Conservation (phyloP, 2,888 invertebrate species). For the Tiphia femorata region DNA sequence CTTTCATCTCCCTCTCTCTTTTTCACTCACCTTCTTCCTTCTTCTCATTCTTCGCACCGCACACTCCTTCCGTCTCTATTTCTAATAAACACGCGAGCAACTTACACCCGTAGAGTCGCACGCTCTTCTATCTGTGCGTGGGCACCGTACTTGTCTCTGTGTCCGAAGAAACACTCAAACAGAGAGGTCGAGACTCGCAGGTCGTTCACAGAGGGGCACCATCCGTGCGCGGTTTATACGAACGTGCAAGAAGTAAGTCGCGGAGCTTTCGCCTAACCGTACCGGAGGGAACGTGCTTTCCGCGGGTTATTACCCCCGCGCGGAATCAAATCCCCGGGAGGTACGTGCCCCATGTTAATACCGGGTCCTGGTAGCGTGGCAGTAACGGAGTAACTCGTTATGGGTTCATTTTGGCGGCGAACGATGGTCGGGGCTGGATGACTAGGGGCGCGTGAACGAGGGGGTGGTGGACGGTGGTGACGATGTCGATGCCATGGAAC, state of each 20-base stretch:
- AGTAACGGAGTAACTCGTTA: slow-evolving; percentile 43
- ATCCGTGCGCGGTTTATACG: slow-evolving; percentile 15
- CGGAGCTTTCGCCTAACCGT: slow-evolving; percentile 37
- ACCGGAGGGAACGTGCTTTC: slow-evolving; percentile 47
- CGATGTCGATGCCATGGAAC: too few relatives aligned
- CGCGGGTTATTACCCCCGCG: slow-evolving; percentile 54
- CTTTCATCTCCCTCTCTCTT: too few relatives aligned
- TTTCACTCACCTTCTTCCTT: too few relatives aligned
- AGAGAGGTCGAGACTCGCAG: too few relatives aligned
- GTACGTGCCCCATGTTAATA: slow-evolving; percentile 56
- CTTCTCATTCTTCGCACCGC: too few relatives aligned
- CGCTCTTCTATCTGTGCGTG: not conserved
- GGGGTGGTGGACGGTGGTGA: too few relatives aligned
- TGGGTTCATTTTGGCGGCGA: slow-evolving; percentile 34
- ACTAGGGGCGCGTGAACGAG: too few relatives aligned
- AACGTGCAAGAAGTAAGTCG: slow-evolving; percentile 37
- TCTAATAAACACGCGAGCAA: too few relatives aligned
- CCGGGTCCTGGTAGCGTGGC: slow-evolving; percentile 21
- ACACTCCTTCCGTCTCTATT: too few relatives aligned
- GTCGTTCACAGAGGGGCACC: not conserved
- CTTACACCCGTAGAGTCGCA: not conserved
- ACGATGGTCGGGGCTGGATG: slow-evolving; percentile 4
- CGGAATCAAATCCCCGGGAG: slow-evolving; percentile 55
- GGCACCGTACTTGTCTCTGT: not conserved
- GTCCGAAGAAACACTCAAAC: too few relatives aligned